A percentile compares a stretch with the other conserved stretches of the same genome.
Conservation (phyloP, 2,113 vertebrate species). For the Camelus dromedarius region DNA sequence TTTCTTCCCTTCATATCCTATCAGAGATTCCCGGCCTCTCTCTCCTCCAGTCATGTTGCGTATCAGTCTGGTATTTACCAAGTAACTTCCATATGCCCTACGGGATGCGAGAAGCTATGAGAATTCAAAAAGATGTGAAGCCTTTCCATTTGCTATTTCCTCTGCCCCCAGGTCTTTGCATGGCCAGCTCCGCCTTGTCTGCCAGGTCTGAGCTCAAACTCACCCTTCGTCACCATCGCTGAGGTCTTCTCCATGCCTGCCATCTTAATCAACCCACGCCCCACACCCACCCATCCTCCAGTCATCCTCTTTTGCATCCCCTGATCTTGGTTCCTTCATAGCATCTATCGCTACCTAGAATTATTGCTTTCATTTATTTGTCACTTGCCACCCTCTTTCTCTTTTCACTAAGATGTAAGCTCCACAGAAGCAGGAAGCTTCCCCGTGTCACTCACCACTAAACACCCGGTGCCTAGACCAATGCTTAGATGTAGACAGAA, state of each 20-base stretch:
- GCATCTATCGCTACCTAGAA: neutral
- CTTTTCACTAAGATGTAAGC: neutral
- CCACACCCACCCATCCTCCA: neutral
- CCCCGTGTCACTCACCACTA: neutral
- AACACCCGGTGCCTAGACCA: neutral
- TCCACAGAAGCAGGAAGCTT: neutral
- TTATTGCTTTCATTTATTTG: neutral
- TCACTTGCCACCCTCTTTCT: neutral
- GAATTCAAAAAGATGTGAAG: neutral
- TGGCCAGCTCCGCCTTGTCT: neutral
- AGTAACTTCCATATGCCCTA: neutral
- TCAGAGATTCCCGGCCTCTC: neutral
- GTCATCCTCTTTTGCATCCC: neutral
- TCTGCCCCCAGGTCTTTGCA: neutral
- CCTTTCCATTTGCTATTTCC: neutral
- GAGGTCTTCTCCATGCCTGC: neutral
- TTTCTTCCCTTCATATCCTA: neutral
- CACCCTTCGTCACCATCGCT: neutral
- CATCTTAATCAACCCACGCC: neutral
- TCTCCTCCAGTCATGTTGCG: neutral
- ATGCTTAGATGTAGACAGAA: neutral
- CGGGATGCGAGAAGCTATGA: neutral
- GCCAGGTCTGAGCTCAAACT: neutral
- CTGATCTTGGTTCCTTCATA: neutral
- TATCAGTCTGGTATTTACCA: neutral